A percentile compares a stretch with the other conserved stretches of the same genome.
phyloP scores from a whole-genome alignment of 2,888 invertebrate species.

The Drosophila mayaguana region DNA sequence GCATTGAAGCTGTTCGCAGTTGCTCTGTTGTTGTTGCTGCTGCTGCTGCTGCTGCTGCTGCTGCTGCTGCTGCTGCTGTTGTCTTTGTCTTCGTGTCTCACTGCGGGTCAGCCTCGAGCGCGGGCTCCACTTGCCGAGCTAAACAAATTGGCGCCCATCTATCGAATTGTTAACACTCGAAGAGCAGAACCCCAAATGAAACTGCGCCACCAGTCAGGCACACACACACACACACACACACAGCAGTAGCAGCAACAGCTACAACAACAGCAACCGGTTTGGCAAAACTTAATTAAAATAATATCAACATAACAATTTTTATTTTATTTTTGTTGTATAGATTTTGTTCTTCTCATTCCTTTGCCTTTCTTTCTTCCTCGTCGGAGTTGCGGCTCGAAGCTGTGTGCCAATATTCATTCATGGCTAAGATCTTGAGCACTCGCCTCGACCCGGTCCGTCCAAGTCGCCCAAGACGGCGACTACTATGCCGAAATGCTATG shows the following conservation, averaged over 20 bases:
- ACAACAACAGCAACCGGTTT: constrained; percentile 72
- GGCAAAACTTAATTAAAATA: constrained; percentile 83
- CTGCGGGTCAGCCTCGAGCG: constrained; percentile 43
- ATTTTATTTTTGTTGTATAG: constrained; percentile 45
- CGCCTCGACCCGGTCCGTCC: constrained; percentile 54
- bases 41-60: neutral
- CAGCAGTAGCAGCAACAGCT: neutral
- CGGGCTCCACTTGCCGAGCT: constrained; percentile 67
- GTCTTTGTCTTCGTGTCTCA: neutral
- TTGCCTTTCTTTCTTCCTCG: constrained; percentile 64
- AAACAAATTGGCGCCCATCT: constrained; percentile 79
- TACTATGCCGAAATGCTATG: constrained; percentile 71
- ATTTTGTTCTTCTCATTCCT: neutral
- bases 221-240: constrained; percentile 13
- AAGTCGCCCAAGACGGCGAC: constrained; percentile 51
- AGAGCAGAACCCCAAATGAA: constrained; percentile 64
- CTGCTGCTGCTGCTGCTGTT: neutral
- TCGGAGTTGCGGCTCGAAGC: constrained; percentile 51
- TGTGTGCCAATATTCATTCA: constrained; percentile 78
- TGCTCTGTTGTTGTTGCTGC: neutral
- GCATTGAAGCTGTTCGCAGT: constrained; percentile 33
- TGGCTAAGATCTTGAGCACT: constrained; percentile 66
- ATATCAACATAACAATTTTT: constrained; percentile 82
- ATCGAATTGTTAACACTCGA: constrained; percentile 78
- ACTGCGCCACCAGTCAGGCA: constrained; percentile 63